Base-by-base conservation (phyloP, 1,140 invertebrate genomes). In the Rhynchophorus ferrugineus region DNA sequence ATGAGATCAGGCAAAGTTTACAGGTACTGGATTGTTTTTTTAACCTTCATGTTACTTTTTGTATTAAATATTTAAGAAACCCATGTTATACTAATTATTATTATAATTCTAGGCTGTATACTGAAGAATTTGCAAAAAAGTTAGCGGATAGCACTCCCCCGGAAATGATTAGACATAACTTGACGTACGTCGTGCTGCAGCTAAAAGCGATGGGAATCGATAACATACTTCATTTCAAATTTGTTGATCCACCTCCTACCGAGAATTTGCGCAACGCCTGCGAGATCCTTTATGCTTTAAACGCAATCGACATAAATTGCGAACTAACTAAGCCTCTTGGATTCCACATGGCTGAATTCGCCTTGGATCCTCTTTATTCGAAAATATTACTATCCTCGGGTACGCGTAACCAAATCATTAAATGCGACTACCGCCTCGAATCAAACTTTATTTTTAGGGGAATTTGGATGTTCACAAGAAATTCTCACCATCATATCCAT, bases 181-280 rank as follows among this genome's bases (percentile, higher is more conserved):
- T 99, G 39, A 84, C 89, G 6, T 78, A 81, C 1, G 84, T 89
- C 2, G 78, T 99, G 36, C 69, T 99, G 1, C 92, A 95, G 67
- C 67, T 99, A 6, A 98, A 98, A 75, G 92, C 95, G 2, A 69
- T 99, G 0, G 95, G 95, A 0, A 93, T 99, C 44, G 81, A 89
- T 49, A 98, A 98, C 68, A 77, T 91, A 20, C 64, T 90, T 6
- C 75, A 85, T 57, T 92, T 93, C 64, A 81, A 85, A 61, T 91
- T 92, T 67, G 86, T 88, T 1, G 87, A 84, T 1, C 83, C 91
- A 0, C 95, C 95, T 0, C 92, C 95, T 0, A 86, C 91, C 2
- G 83, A 86, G 65, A 89, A 90, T 71, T 74, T 98, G n/a, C 72
- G 94, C 0, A 73, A 82, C 18, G 89, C 86, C 0, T 61, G 98